Conservation (phyloP, 2,113 vertebrate genomes). For the Malurus melanocephalus region DNA sequence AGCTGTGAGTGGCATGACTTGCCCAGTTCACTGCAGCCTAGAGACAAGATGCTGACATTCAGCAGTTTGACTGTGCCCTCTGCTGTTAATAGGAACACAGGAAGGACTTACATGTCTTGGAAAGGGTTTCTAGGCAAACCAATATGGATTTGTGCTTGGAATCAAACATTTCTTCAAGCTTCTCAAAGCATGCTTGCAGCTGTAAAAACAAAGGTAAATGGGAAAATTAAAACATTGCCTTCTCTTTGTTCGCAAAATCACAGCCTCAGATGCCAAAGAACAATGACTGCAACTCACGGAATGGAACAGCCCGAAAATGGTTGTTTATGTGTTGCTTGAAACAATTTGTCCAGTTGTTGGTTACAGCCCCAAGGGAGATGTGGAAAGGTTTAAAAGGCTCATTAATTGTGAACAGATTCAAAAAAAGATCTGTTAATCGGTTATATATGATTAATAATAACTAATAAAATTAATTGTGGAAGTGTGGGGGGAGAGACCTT, state of each 20-base stretch:
- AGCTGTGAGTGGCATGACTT: background rate
- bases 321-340: background rate
- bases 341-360: background rate
- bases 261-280: background rate
- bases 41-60: background rate
- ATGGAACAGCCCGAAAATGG: background rate
- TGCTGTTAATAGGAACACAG: conserved; percentile 41
- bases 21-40: background rate
- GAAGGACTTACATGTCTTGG: conserved; percentile 79
- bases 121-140: conserved; percentile 73
- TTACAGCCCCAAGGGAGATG: background rate
- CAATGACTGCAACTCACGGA: background rate
- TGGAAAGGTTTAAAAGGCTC: background rate
- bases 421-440: background rate
- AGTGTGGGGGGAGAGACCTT: background rate
- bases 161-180: conserved; percentile 74
- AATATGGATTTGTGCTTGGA: conserved; percentile 72
- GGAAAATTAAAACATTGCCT: background rate
- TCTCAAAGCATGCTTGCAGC: conserved; percentile 78
- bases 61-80: conserved; percentile 51
- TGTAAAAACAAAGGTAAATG: conserved; percentile 53
- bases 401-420: background rate
- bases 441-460: background rate
- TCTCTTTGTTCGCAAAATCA: conserved; percentile 12
- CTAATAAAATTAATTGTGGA: background rate